Evolutionary conservation across 2,797 vertebrate species (phyloP).

Genomic region (Pseudocheirus occidentalis): DNA sequence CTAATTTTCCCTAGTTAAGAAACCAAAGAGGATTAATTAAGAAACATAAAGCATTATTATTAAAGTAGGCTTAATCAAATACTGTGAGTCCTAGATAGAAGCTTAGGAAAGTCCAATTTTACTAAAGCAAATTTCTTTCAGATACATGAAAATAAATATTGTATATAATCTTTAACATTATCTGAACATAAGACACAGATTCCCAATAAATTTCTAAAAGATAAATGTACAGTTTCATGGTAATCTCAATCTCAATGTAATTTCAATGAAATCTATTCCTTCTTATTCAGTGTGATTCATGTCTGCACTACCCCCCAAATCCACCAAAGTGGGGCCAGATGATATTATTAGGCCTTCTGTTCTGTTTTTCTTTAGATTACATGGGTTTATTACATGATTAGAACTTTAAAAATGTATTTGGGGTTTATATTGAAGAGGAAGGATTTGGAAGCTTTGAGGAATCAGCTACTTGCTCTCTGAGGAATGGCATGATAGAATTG

Average conservation of each 20-base stretch:
- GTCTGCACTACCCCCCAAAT: neutral
- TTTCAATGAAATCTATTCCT: neutral
- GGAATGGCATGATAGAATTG: neutral
- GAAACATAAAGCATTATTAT: neutral
- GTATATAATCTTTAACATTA: neutral
- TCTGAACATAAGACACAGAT: neutral
- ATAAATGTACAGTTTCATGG: neutral
- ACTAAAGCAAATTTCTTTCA: neutral
- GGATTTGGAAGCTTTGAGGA: neutral
- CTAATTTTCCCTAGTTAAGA: neutral
- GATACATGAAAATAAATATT: neutral
- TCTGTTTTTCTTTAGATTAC: neutral
- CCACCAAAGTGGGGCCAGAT: accelerated
- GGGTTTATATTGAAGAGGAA: neutral
- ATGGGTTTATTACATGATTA: neutral
- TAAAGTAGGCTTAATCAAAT: neutral
- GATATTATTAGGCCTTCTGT: neutral
- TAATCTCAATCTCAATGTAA: too few species aligned
- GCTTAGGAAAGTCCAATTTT: neutral
- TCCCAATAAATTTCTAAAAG: neutral
- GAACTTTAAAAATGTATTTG: neutral
- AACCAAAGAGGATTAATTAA: neutral
- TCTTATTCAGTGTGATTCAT: neutral
- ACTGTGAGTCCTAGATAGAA: neutral
- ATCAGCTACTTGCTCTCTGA: neutral